These are phyloP conservation scores for Netelia fuscicornis DNA, from an alignment of 2,888 invertebrate genomes.

Conservation along the genomic window DNA sequence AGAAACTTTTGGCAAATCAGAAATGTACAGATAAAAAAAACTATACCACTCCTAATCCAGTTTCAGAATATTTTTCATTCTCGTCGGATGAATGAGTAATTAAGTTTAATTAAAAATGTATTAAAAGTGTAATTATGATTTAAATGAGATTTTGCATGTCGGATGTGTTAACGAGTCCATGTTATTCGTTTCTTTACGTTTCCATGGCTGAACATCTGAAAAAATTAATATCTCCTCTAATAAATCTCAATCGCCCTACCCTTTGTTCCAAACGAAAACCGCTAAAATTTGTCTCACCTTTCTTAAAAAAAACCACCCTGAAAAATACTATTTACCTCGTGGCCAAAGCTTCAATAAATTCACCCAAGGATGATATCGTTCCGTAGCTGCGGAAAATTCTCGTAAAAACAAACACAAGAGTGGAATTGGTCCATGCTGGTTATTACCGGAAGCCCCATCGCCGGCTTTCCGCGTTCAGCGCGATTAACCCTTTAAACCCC, in stretches of 20 bases:
- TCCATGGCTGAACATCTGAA: no score
- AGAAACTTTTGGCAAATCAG: slow-evolving; percentile 37
- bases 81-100: neutral
- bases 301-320: neutral
- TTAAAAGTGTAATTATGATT: no score
- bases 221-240: no score
- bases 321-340: neutral
- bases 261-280: no score
- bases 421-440: slow-evolving; percentile 38
- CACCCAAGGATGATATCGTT: neutral
- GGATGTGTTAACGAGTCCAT: no score
- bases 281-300: no score
- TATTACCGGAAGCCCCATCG: slow-evolving; percentile 37
- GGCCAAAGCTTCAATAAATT: neutral
- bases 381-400: slow-evolving; percentile 14
- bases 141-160: no score
- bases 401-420: slow-evolving; percentile 22
- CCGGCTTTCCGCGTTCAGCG: slow-evolving; percentile 38
- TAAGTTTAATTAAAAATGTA: neutral
- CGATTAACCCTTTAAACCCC: slow-evolving; percentile 66
- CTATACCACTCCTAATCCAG: slow-evolving; percentile 5
- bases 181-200: no score
- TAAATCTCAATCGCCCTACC: no score
- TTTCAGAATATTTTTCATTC: no score
- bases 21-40: slow-evolving; percentile 17